These are phyloP conservation scores for Rhynchopsitta pachyrhyncha DNA, from an alignment of 2,113 vertebrate species.

Conservation along the genomic window DNA sequence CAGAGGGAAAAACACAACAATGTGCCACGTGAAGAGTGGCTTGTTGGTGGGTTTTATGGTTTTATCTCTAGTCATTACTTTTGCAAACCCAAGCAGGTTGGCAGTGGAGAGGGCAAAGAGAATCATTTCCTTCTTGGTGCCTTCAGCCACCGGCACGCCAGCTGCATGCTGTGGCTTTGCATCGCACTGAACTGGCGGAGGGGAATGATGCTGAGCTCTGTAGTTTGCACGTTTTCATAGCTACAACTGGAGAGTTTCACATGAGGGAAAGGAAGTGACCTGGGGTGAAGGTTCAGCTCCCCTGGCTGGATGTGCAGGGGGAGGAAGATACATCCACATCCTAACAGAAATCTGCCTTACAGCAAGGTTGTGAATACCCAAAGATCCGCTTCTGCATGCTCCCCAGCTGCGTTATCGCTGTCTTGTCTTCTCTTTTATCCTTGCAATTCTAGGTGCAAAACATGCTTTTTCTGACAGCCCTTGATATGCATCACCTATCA, in stretches of 20 bases:
- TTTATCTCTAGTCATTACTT: neutral
- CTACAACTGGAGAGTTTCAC: neutral
- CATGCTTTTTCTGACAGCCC: neutral
- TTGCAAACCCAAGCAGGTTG: neutral
- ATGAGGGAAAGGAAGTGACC: neutral
- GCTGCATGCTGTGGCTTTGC: neutral
- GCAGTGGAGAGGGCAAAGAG: neutral
- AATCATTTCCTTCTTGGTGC: neutral
- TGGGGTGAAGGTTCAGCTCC: neutral
- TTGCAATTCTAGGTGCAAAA: neutral
- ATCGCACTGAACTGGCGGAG: neutral
- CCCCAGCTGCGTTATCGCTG: rapidly evolving
- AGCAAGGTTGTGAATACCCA: rapidly evolving
- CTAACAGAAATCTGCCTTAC: neutral
- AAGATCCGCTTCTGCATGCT: neutral
- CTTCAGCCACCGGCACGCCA: neutral
- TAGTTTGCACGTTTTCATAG: neutral
- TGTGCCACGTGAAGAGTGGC: neutral
- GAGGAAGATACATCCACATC: neutral
- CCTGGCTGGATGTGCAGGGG: neutral
- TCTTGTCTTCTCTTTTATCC: neutral
- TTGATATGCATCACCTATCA: neutral
- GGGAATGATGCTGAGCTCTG: neutral
- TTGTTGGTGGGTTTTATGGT: neutral
- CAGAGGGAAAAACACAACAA: neutral